phyloP scores from a whole-genome alignment of 2,888 invertebrate species.

The Drosophila mettleri region DNA sequence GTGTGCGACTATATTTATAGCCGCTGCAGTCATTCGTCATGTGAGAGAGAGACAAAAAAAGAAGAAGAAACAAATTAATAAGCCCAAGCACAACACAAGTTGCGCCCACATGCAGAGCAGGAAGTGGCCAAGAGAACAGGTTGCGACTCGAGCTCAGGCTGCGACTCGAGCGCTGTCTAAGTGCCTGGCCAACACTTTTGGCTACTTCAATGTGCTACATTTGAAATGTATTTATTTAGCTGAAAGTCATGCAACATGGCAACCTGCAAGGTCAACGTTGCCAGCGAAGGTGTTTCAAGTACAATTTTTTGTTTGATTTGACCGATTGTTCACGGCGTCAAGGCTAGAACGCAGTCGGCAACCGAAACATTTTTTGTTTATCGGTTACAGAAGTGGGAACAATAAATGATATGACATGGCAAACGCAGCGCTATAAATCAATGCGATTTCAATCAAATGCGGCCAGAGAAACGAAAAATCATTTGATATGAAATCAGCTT shows the following conservation, averaged over 20 bases:
- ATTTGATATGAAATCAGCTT: background rate
- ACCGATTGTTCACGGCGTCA: slow-evolving; percentile 72
- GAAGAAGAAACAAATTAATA: slow-evolving; percentile 38
- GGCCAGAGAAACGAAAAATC: background rate
- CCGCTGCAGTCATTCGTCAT: slow-evolving; percentile 77
- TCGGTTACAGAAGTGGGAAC: slow-evolving; percentile 12
- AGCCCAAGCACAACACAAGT: slow-evolving; percentile 47
- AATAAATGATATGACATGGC: slow-evolving; percentile 6
- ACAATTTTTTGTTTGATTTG: slow-evolving; percentile 47
- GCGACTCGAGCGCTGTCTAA: slow-evolving; percentile 22
- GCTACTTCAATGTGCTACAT: slow-evolving; percentile 53
- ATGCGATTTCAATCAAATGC: slow-evolving; percentile 7
- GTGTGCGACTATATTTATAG: slow-evolving; percentile 63
- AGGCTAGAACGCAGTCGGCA: slow-evolving; percentile 52
- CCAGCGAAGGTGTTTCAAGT: slow-evolving; percentile 28
- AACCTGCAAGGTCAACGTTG: slow-evolving; percentile 45
- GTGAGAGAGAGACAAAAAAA: slow-evolving; percentile 31
- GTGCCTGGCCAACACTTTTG: slow-evolving; percentile 37
- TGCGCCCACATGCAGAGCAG: slow-evolving; percentile 70
- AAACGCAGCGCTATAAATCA: slow-evolving; percentile 10
- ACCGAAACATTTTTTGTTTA: slow-evolving; percentile 35
- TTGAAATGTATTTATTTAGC: slow-evolving; percentile 28
- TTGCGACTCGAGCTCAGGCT: slow-evolving; percentile 16
- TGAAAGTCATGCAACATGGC: slow-evolving; percentile 34
- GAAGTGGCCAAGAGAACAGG: slow-evolving; percentile 61